phyloP scores from a whole-genome alignment of 2,888 invertebrate species.

The Dasypogon diadema region DNA sequence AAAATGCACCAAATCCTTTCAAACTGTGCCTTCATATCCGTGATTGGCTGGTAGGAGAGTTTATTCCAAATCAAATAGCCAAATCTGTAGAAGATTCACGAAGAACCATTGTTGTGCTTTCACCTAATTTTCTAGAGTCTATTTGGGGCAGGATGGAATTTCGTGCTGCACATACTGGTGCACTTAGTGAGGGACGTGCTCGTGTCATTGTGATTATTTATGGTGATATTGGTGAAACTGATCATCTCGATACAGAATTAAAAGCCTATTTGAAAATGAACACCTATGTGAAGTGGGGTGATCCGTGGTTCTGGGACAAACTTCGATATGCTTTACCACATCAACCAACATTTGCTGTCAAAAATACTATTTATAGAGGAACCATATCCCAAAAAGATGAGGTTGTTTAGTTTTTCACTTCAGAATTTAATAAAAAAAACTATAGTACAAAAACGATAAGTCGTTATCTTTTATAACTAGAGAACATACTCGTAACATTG shows the following conservation, averaged over 20 bases:
- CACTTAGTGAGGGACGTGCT: constrained; percentile 75
- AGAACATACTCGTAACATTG: no score
- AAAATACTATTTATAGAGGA: no score
- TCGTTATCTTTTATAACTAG: no score
- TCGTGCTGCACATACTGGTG: constrained; percentile 77
- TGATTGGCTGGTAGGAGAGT: constrained; percentile 81
- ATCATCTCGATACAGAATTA: constrained; percentile 76
- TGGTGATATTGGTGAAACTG: constrained; percentile 75
- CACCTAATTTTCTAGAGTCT: constrained; percentile 79
- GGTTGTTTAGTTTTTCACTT: no score
- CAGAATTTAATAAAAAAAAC: no score
- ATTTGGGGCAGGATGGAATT: constrained; percentile 84
- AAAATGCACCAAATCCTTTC: constrained; percentile 74
- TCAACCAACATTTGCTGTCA: no score
- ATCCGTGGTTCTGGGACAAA: constrained; percentile 86
- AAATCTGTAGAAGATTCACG: constrained; percentile 78
- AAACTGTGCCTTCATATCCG: constrained; percentile 80
- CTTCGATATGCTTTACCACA: constrained; percentile 80
- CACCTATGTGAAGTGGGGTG: constrained; percentile 85
- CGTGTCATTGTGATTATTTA: constrained; percentile 81
- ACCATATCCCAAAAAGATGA: no score
- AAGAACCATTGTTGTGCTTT: constrained; percentile 78
- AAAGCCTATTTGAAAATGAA: constrained; percentile 79
- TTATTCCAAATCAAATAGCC: constrained; percentile 79
- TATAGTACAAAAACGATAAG: no score